A percentile compares a stretch with the other conserved stretches of the same genome.
Conservation (phyloP, 2,113 vertebrate genomes). For the Microtus montanus region DNA sequence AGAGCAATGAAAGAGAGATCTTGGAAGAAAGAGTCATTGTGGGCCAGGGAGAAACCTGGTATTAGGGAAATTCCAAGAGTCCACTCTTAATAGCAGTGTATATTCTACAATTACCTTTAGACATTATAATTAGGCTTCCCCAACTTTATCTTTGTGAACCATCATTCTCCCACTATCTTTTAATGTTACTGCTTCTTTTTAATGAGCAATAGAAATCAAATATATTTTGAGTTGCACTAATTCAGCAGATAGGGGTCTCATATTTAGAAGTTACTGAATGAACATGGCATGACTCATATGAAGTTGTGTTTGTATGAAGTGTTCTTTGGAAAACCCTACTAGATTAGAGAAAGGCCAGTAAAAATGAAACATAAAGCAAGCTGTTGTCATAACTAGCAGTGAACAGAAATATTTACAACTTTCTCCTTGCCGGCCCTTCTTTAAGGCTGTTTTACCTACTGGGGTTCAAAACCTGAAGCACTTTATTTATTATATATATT, state of each 20-base stretch:
- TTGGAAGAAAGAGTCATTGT: too few species aligned
- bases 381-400: background rate
- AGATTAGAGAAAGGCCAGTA: background rate
- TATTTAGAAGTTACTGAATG: background rate
- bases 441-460: background rate
- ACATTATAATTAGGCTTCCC: background rate
- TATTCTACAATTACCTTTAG: constrained; percentile 3
- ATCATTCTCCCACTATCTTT: background rate
- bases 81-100: background rate
- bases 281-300: background rate
- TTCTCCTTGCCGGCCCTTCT: background rate
- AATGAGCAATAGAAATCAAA: constrained; percentile 12
- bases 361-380: background rate
- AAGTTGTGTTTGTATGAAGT: background rate
- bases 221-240: background rate
- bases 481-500: background rate
- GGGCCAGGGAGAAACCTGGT: too few species aligned
- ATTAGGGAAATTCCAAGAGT: background rate
- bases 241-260: background rate
- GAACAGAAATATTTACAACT: background rate
- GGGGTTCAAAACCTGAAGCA: background rate
- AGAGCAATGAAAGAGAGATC: too few species aligned
- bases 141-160: background rate
- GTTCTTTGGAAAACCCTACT: background rate
- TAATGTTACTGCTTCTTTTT: background rate